Percentiles rank a stretch among this genome's conserved stretches.
Evolutionary conservation across 2,113 vertebrate species (phyloP).

Genomic region (human): DNA sequence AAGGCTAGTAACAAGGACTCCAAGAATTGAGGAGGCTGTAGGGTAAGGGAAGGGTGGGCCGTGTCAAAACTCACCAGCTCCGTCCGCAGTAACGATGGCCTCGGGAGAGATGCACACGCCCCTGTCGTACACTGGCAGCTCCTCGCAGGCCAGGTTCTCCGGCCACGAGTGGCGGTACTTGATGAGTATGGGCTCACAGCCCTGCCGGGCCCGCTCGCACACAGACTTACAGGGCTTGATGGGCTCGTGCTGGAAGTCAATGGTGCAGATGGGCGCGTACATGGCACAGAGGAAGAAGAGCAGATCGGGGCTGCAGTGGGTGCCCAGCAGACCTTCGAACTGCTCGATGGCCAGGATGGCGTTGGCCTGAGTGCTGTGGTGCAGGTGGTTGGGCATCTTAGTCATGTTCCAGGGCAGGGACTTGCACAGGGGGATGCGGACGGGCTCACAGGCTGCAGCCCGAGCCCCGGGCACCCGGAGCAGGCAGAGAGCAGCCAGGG

Average conservation of each 20-base stretch:
- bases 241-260: constrained; percentile 98
- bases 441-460: constrained; percentile 92
- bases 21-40: background rate
- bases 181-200: constrained; percentile 96
- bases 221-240: constrained; percentile 98
- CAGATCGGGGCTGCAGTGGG: constrained; percentile 93
- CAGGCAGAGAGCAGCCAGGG: constrained; percentile 82
- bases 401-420: constrained; percentile 99
- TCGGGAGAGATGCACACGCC: constrained; percentile 98
- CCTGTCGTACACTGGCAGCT: constrained; percentile 96
- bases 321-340: constrained; percentile 95
- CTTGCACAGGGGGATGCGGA: constrained; percentile 95
- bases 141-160: constrained; percentile 94
- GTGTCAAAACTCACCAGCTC: constrained; percentile 87
- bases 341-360: constrained; percentile 98
- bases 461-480: constrained; percentile 77
- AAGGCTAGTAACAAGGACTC: background rate
- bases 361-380: constrained; percentile 99
- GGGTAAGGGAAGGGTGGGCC: background rate
- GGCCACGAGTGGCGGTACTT: constrained; percentile 97
- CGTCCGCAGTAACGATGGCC: constrained; percentile 95
- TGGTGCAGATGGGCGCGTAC: constrained; percentile 99
- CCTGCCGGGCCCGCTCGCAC: constrained; percentile 93
- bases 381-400: constrained; percentile 99
- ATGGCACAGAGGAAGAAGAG: constrained; percentile 98